Evolutionary conservation across 2,113 vertebrate genomes (phyloP).

Genomic region (Taxidea taxus): DNA sequence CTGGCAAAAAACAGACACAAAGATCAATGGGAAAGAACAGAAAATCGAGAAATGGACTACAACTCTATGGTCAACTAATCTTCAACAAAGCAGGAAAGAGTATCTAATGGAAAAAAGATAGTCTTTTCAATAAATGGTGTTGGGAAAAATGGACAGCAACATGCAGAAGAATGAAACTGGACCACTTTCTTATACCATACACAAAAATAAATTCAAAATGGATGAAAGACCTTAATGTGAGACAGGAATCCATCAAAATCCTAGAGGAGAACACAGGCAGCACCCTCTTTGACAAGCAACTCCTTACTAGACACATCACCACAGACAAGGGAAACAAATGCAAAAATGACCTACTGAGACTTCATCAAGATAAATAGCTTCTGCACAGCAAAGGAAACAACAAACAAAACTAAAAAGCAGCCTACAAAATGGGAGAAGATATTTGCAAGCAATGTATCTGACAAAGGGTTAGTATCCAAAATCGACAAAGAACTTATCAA

Average conservation of each 20-base stretch:
- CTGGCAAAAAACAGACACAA: background rate
- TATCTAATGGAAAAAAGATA: background rate
- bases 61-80: background rate
- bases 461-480: no score
- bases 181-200: no score
- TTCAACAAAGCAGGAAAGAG: background rate
- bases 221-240: no score
- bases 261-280: no score
- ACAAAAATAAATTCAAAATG: no score
- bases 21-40: background rate
- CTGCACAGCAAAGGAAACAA: background rate
- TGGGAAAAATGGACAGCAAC: no score
- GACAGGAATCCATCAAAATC: no score
- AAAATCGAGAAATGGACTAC: background rate
- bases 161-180: no score
- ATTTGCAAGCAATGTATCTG: background rate
- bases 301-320: no score
- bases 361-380: background rate
- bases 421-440: background rate
- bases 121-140: no score
- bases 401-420: background rate
- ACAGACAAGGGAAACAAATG: background rate
- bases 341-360: background rate
- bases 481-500: no score
- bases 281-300: no score